These are phyloP conservation scores for Tapera naevia DNA, from an alignment of 2,797 vertebrate species.

Conservation along the genomic window DNA sequence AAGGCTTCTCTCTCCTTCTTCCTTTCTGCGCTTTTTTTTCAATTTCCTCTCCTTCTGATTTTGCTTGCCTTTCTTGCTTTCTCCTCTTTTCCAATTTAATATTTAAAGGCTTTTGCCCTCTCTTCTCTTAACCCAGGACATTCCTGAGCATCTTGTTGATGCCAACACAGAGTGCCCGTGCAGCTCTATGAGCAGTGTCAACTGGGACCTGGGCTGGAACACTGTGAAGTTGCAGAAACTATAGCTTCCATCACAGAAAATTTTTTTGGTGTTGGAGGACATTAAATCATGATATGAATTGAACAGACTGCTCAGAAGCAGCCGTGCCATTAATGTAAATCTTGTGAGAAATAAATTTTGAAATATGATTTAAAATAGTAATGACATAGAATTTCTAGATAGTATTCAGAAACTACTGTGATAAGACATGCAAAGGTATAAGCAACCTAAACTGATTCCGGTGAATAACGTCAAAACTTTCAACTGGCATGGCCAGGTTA, in stretches of 20 bases:
- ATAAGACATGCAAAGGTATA: not conserved
- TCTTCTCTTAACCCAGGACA: not conserved
- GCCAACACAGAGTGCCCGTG: rapidly evolving
- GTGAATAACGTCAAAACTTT: not conserved
- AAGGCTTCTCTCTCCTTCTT: not conserved
- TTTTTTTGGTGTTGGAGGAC: not conserved
- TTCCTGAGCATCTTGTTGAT: not conserved
- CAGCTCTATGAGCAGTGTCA: not conserved
- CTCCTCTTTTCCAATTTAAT: not conserved
- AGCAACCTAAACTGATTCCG: not conserved
- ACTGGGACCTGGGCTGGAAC: not conserved
- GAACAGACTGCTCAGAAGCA: not conserved
- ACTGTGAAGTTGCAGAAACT: not conserved
- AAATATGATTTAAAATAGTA: not conserved
- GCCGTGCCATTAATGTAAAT: not conserved
- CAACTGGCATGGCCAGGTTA: not conserved
- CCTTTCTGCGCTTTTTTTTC: not conserved
- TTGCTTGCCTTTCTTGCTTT: not conserved
- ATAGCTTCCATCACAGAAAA: not conserved
- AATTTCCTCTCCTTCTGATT: not conserved
- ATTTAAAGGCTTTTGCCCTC: not conserved
- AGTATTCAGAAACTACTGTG: not conserved
- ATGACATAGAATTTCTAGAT: not conserved
- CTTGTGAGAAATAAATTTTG: not conserved
- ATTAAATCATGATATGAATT: not conserved